A percentile compares a stretch with the other conserved stretches of the same genome.
Evolutionary conservation across 2,888 invertebrate genomes (phyloP).

Genomic region (Drosophila setosimentum): DNA sequence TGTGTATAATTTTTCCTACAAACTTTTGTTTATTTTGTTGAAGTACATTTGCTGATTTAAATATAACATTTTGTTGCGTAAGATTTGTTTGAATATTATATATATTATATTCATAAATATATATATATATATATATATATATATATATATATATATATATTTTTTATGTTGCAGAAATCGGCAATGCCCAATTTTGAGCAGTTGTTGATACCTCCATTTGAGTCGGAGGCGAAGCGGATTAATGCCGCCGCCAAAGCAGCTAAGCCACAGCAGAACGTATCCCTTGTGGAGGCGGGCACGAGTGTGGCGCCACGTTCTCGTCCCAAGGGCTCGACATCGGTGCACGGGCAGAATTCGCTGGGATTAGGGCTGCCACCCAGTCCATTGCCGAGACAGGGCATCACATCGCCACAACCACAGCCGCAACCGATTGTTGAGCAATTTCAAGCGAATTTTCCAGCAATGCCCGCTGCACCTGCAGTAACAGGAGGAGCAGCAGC

Average conservation of each 20-base stretch:
- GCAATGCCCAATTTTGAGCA: slow-evolving; percentile 88
- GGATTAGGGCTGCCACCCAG: slow-evolving; percentile 87
- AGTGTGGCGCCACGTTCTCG: slow-evolving; percentile 93
- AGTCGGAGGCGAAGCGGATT: slow-evolving; percentile 89
- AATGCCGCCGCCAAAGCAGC: slow-evolving; percentile 77
- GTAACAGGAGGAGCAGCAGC: slow-evolving; percentile 23
- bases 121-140: background rate
- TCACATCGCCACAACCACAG: slow-evolving; percentile 84
- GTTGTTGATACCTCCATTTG: slow-evolving; percentile 88
- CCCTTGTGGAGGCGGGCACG: slow-evolving; percentile 88
- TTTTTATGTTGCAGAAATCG: slow-evolving; percentile 87
- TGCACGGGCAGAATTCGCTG: slow-evolving; percentile 85
- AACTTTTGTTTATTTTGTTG: background rate
- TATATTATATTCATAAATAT: background rate
- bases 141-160: background rate
- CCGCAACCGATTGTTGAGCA: slow-evolving; percentile 84
- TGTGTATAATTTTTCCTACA: background rate
- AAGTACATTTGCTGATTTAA: background rate
- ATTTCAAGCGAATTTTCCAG: slow-evolving; percentile 85
- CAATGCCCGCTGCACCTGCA: slow-evolving; percentile 64
- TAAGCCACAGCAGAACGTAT: slow-evolving; percentile 85
- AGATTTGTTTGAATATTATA: background rate
- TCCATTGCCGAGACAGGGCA: slow-evolving; percentile 85
- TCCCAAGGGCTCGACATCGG: slow-evolving; percentile 88
- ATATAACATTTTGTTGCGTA: background rate